Evolutionary conservation across 1,140 invertebrate genomes (phyloP).

Genomic region (Platyura marginata): DNA sequence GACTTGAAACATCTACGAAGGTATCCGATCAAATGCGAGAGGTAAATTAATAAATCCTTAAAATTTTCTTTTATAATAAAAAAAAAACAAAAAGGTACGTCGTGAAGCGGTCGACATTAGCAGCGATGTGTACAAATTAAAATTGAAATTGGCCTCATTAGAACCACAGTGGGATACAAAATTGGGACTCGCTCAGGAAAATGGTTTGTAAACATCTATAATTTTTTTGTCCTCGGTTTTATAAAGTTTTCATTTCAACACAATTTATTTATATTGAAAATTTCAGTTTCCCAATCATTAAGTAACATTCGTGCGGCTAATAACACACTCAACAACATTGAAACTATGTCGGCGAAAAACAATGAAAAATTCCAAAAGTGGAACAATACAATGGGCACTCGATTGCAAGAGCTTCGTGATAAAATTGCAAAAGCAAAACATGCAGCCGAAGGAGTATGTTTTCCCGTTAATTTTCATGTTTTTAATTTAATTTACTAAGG

Average conservation of each 20-base stretch:
- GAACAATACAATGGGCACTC: conserved; percentile 35
- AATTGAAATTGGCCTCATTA: conserved; percentile 29
- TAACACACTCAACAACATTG: conserved; percentile 28
- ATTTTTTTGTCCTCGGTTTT: neutral
- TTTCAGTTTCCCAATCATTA: conserved; percentile 15
- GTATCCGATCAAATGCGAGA: conserved; percentile 28
- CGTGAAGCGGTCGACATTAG: conserved; percentile 29
- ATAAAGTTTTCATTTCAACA: neutral
- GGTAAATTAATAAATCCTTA: no score
- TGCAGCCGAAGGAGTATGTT: conserved; percentile 55
- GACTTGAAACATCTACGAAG: conserved; percentile 25
- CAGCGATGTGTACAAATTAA: conserved; percentile 26
- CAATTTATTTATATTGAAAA: no score
- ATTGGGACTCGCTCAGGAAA: conserved; percentile 21
- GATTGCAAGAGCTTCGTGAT: conserved; percentile 45
- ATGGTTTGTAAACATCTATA: conserved; percentile 3
- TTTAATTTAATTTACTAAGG: conserved; percentile 3
- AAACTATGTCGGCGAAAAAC: conserved; percentile 28
- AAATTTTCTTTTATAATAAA: no score
- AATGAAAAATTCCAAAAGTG: conserved; percentile 36
- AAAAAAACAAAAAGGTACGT: no score
- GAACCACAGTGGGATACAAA: conserved; percentile 36
- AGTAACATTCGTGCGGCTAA: conserved; percentile 23
- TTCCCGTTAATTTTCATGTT: neutral
- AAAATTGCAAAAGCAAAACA: conserved; percentile 62